Conservation (phyloP, 1,140 invertebrate species). For the Drosophila lacteicornis region DNA sequence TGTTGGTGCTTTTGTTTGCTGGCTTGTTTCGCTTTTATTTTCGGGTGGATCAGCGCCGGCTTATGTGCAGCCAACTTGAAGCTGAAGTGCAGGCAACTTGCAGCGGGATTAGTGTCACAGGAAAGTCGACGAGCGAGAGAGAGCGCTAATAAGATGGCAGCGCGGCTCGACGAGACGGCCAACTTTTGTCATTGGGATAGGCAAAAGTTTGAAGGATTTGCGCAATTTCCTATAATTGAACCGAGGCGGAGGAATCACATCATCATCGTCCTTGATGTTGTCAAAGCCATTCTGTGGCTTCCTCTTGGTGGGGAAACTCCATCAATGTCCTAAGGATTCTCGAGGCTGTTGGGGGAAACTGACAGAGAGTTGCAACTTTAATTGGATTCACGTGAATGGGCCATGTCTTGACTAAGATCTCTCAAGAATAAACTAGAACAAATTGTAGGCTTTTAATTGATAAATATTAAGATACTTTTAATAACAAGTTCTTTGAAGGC, state of each 20-base stretch:
- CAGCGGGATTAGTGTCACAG: conserved; percentile 67
- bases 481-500: no score
- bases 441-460: neutral
- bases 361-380: conserved; percentile 29
- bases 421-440: neutral
- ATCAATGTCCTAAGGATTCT: conserved; percentile 34
- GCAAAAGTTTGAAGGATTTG: conserved; percentile 73
- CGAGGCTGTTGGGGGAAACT: conserved; percentile 7
- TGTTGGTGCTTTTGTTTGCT: conserved; percentile 30
- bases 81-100: conserved; percentile 55
- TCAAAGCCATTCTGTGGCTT: conserved; percentile 58
- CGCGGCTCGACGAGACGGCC: conserved; percentile 24
- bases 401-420: neutral
- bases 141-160: conserved; percentile 75
- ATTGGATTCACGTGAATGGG: conserved; percentile 40
- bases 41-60: conserved; percentile 38
- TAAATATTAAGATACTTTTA: neutral
- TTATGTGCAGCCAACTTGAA: conserved; percentile 77
- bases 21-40: conserved; percentile 45
- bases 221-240: conserved; percentile 77
- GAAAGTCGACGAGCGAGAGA: conserved; percentile 42
- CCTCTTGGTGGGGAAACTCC: conserved; percentile 9
- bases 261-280: conserved; percentile 43
- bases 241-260: conserved; percentile 23
- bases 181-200: conserved; percentile 46